Percentiles rank a stretch among this genome's conserved stretches.
These are phyloP conservation scores for Drosophila rubida DNA, from an alignment of 2,888 invertebrate genomes.

Conservation along the genomic window DNA sequence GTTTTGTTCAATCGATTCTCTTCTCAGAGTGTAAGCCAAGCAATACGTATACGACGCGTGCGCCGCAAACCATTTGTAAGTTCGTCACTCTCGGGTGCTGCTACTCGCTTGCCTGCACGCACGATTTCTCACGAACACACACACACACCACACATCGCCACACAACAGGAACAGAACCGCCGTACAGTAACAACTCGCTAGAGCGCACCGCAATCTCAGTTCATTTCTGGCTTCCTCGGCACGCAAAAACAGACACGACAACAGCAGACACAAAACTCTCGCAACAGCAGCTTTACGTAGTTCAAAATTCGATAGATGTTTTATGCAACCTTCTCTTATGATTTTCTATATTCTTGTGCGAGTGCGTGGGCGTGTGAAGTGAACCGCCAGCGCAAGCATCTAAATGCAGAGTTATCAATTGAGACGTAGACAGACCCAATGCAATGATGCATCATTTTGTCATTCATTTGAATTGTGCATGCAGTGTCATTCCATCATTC, in stretches of 20 bases:
- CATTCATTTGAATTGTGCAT: conserved; percentile 24
- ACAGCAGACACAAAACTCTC: conserved; percentile 17
- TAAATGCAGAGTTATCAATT: conserved; percentile 54
- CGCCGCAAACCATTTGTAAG: conserved; percentile 70
- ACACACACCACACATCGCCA: conserved; percentile 18
- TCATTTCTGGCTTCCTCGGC: conserved; percentile 69
- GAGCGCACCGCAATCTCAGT: conserved; percentile 69
- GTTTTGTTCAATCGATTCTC: conserved; percentile 46
- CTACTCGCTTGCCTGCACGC: conserved; percentile 71
- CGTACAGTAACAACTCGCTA: conserved; percentile 65
- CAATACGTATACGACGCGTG: conserved; percentile 71
- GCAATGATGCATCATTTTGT: background rate
- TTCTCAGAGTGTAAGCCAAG: conserved; percentile 72
- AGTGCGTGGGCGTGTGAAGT: conserved; percentile 34
- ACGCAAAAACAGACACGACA: conserved; percentile 42
- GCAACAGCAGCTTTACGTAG: conserved; percentile 54
- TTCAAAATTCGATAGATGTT: conserved; percentile 59
- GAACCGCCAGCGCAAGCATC: conserved; percentile 22
- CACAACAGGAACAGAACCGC: conserved; percentile 37
- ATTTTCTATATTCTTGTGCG: conserved; percentile 26
- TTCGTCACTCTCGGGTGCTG: conserved; percentile 58
- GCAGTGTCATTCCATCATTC: conserved; percentile 4
- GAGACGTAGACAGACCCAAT: conserved; percentile 12
- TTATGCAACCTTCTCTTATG: conserved; percentile 54
- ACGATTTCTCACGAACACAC: conserved; percentile 31